A percentile compares a stretch with the other conserved stretches of the same genome.
These are phyloP conservation scores for Pristionchus pacificus DNA, from an alignment of 1,140 invertebrate genomes.

Conservation along the genomic window DNA sequence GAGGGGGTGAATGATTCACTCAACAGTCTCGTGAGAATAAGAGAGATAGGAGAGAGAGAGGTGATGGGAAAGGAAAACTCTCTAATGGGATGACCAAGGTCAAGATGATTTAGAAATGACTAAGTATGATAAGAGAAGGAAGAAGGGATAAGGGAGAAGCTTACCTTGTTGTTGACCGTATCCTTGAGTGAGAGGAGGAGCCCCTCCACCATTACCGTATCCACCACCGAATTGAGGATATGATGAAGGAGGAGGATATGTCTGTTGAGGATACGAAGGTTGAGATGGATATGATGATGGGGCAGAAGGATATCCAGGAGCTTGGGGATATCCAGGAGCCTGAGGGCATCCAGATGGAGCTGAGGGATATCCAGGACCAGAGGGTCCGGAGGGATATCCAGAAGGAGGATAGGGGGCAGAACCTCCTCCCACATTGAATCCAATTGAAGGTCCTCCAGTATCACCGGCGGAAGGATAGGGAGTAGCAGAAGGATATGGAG, in stretches of 20 bases:
- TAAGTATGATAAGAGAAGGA: slow-evolving; percentile 4
- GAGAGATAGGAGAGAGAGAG: no score
- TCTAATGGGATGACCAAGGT: background rate
- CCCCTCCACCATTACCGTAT: no score
- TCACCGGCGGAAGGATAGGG: no score
- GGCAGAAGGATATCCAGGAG: slow-evolving; percentile 8
- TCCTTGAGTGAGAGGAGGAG: slow-evolving; percentile 18
- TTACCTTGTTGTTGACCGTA: slow-evolving; percentile 18
- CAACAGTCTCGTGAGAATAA: slow-evolving; percentile 7
- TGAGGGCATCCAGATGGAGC: slow-evolving; percentile 1
- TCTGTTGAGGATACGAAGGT: slow-evolving; percentile 10
- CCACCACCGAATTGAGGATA: slow-evolving; percentile 15
- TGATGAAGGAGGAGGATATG: background rate
- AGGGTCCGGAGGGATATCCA: no score
- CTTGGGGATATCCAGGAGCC: background rate
- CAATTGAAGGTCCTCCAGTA: no score
- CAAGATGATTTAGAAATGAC: slow-evolving; percentile 5
- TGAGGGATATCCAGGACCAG: slow-evolving; percentile 9
- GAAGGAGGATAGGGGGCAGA: no score
- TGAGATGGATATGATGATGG: background rate
- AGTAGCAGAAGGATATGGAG: no score
- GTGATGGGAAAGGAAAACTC: no score
- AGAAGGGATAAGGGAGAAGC: background rate
- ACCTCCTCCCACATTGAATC: no score
- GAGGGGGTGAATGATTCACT: background rate